These are phyloP conservation scores for Anoplophora glabripennis DNA, from an alignment of 1,140 invertebrate genomes.

Conservation along the genomic window DNA sequence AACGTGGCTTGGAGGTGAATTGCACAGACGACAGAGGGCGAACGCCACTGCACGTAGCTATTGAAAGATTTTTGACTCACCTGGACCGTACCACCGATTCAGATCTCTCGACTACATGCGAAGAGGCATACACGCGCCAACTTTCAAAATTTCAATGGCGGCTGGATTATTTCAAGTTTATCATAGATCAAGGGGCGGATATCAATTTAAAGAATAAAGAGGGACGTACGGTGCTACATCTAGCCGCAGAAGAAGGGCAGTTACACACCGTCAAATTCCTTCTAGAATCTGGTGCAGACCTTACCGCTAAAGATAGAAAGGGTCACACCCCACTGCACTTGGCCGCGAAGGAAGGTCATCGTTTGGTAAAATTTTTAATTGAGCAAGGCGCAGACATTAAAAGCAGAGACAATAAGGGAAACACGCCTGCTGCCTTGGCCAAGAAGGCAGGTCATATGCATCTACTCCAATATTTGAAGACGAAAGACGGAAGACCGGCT, in stretches of 20 bases:
- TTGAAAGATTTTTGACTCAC: not conserved
- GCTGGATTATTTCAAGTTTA: not conserved
- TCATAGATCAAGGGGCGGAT: not conserved
- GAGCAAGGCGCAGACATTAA: too few species aligned
- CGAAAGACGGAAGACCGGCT: too few species aligned
- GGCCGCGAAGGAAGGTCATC: not conserved
- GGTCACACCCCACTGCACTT: not conserved
- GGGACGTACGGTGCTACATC: not conserved
- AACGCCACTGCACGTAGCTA: too few species aligned
- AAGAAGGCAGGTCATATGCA: too few species aligned
- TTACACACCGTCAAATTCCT: not conserved
- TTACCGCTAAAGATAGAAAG: not conserved
- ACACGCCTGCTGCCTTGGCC: too few species aligned
- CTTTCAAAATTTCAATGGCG: too few species aligned
- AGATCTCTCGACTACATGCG: not conserved
- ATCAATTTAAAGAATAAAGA: not conserved
- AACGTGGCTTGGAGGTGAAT: too few species aligned
- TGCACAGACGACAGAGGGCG: too few species aligned
- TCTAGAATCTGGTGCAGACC: not conserved
- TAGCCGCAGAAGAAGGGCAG: not conserved
- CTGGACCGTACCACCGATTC: not conserved
- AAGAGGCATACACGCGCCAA: not conserved
- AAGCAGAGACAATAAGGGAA: too few species aligned
- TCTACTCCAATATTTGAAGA: too few species aligned
- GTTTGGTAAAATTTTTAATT: too few species aligned